A percentile compares a stretch with the other conserved stretches of the same genome.
Evolutionary conservation across 2,888 invertebrate genomes (phyloP).

Genomic region (Kuschelorhynchus macadamiae): DNA sequence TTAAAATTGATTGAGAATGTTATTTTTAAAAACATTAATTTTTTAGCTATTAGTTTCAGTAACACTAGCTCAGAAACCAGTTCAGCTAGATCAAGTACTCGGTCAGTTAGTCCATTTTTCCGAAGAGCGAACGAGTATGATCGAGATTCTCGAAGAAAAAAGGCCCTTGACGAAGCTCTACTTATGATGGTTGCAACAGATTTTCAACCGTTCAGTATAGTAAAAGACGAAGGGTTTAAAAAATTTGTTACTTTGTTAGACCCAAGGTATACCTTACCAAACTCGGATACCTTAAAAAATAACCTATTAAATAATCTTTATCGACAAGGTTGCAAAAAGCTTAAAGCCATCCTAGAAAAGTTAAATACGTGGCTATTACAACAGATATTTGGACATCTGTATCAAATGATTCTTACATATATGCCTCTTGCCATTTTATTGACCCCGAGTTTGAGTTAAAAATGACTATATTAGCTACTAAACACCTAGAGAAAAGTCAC

Average conservation of each 20-base stretch:
- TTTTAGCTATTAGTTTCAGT: neutral
- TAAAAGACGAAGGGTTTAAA: conserved; percentile 44
- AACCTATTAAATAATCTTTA: conserved; percentile 29
- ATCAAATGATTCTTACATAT: conserved; percentile 39
- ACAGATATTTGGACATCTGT: conserved; percentile 40
- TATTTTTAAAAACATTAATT: neutral
- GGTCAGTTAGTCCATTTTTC: conserved; percentile 43
- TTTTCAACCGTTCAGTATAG: conserved; percentile 46
- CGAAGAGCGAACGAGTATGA: conserved; percentile 22
- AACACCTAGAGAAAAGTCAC: conserved; percentile 43
- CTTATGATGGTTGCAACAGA: conserved; percentile 43
- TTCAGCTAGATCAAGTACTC: conserved; percentile 1
- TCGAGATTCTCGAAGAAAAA: conserved; percentile 28
- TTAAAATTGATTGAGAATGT: too few species aligned
- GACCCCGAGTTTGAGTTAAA: conserved; percentile 11
- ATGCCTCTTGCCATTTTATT: conserved; percentile 34
- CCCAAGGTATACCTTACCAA: conserved; percentile 43
- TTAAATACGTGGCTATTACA: conserved; percentile 37
- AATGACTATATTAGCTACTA: conserved; percentile 41
- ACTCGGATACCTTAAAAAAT: conserved; percentile 21
- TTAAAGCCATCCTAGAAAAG: conserved; percentile 21
- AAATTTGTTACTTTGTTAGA: conserved; percentile 42
- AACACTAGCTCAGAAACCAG: neutral
- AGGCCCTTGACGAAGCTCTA: conserved; percentile 20
- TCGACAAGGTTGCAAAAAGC: conserved; percentile 15